These are phyloP conservation scores for Pocillopora meandrina DNA, from an alignment of 92 coral and sea anemone species.

Conservation along the genomic window DNA sequence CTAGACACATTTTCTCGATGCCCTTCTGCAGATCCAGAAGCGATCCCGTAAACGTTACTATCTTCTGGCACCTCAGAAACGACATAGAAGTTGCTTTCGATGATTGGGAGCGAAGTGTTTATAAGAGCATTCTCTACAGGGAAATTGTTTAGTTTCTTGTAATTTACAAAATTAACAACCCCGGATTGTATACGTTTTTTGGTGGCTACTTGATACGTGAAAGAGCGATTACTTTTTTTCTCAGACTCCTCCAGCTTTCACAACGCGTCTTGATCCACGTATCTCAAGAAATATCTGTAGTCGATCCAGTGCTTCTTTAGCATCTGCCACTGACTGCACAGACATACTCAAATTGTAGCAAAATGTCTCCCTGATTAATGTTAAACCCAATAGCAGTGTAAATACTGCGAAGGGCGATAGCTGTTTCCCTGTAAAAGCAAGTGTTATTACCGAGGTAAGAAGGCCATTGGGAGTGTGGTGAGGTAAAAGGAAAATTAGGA, in stretches of 20 bases:
- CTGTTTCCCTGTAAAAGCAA: not conserved
- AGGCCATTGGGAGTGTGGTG: not conserved
- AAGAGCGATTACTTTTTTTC: not conserved
- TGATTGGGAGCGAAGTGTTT: too few relatives aligned
- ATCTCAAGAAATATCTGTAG: conserved; percentile 7
- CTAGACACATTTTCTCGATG: not conserved
- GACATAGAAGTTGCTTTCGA: too few relatives aligned
- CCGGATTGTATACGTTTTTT: too few relatives aligned
- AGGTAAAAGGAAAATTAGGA: not conserved
- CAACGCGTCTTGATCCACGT: not conserved
- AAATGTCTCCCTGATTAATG: not conserved
- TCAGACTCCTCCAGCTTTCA: not conserved
- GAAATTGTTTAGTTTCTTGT: too few relatives aligned
- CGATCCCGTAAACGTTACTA: too few relatives aligned
- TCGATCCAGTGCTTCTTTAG: conserved; percentile 18
- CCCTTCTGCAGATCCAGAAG: not conserved
- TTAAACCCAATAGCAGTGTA: not conserved
- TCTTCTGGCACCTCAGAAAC: too few relatives aligned
- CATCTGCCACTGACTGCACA: not conserved
- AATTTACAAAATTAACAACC: too few relatives aligned
- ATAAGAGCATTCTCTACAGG: too few relatives aligned
- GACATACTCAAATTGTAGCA: conserved; percentile 1
- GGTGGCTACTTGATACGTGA: too few relatives aligned
- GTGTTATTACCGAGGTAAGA: not conserved
- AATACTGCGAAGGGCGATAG: not conserved